Conservation (phyloP, 2,888 invertebrate genomes). For the Diploptera punctata region DNA sequence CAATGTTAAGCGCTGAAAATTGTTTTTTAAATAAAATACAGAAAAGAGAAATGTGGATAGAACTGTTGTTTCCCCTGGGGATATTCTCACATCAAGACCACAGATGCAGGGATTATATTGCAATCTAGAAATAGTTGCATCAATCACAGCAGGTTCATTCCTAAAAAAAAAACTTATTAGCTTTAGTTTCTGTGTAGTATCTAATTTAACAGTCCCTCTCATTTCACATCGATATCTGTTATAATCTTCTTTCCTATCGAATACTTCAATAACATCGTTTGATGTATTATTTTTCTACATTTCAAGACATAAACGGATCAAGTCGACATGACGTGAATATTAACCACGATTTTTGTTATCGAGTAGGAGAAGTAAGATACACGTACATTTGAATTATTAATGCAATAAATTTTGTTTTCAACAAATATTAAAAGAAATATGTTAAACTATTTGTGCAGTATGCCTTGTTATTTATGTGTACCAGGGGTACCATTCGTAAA, state of each 20-base stretch:
- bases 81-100: background rate
- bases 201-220: background rate
- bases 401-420: no score
- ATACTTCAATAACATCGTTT: constrained; percentile 13
- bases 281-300: constrained; percentile 10
- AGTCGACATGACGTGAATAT: background rate
- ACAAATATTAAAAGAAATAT: no score
- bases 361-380: no score
- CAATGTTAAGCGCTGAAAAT: no score
- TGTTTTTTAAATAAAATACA: no score
- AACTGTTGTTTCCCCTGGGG: background rate
- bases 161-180: background rate
- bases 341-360: no score
- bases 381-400: no score
- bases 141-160: background rate
- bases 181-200: background rate
- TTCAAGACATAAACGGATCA: no score
- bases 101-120: constrained; percentile 1
- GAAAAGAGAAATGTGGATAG: no score
- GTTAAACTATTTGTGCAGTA: no score
- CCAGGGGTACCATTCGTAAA: no score
- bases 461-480: no score
- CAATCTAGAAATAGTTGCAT: constrained; percentile 8
- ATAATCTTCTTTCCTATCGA: background rate
- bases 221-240: constrained; percentile 2